Conservation (phyloP, 2,888 invertebrate species). For the Amblyjoppa proteus region DNA sequence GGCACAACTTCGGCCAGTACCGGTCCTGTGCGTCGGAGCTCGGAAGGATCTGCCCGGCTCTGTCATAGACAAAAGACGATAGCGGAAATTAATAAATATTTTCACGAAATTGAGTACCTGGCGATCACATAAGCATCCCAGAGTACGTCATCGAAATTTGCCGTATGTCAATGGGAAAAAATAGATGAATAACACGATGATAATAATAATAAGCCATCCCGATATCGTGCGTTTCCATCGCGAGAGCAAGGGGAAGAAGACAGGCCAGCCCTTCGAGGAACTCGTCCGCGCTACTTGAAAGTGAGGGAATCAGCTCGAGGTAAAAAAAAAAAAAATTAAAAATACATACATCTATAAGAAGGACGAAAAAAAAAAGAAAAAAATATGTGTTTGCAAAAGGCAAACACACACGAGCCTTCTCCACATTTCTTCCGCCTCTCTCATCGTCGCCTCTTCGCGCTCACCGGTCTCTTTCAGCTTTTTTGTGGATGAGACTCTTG, state of each 20-base stretch:
- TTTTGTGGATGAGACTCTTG: slow-evolving; percentile 59
- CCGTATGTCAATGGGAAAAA: too few relatives aligned
- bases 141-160: too few relatives aligned
- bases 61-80: too few relatives aligned
- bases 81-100: too few relatives aligned
- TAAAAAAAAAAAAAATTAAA: slow-evolving; percentile 53
- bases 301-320: slow-evolving; percentile 59
- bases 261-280: slow-evolving; percentile 50
- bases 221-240: not conserved
- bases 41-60: too few relatives aligned
- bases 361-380: slow-evolving; percentile 13
- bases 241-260: not conserved
- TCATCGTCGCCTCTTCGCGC: slow-evolving; percentile 52
- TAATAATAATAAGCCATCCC: not conserved
- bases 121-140: too few relatives aligned
- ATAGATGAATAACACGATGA: not conserved
- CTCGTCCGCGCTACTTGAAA: slow-evolving; percentile 53
- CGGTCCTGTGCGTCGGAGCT: too few relatives aligned
- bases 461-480: slow-evolving; percentile 44
- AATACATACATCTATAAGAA: slow-evolving; percentile 43
- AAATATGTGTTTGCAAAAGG: slow-evolving; percentile 50
- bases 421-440: slow-evolving; percentile 37
- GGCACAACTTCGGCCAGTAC: too few relatives aligned
- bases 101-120: too few relatives aligned
- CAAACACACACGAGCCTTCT: slow-evolving; percentile 52